These are phyloP conservation scores for Pheosia tremula DNA, from an alignment of 2,888 invertebrate species.

Conservation along the genomic window DNA sequence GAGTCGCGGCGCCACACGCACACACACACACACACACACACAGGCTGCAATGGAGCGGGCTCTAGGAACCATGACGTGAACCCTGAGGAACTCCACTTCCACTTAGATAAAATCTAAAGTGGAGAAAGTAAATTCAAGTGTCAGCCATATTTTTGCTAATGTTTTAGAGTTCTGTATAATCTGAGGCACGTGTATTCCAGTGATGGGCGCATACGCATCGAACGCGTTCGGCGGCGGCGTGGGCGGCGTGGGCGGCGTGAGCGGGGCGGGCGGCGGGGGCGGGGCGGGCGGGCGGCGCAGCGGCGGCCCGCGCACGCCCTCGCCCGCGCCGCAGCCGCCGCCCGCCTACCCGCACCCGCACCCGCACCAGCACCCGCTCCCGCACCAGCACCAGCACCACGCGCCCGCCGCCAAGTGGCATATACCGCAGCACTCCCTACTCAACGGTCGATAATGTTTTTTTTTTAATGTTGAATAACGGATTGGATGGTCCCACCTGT, in stretches of 20 bases:
- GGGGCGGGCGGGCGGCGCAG: constrained; percentile 58
- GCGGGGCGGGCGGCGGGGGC: constrained; percentile 34
- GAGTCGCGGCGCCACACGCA: constrained; percentile 40
- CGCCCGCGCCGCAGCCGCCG: constrained; percentile 66
- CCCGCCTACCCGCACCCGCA: constrained; percentile 69
- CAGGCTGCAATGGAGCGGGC: no score
- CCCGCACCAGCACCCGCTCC: constrained; percentile 44
- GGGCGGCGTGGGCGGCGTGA: constrained; percentile 29
- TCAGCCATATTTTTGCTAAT: no score
- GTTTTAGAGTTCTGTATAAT: no score
- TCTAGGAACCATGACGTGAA: no score
- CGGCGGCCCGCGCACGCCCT: constrained; percentile 75
- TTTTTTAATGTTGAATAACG: no score
- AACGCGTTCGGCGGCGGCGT: constrained; percentile 44
- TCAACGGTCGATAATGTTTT: constrained; percentile 59
- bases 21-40: background rate
- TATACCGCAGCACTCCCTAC: constrained; percentile 85
- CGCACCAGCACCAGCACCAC: constrained; percentile 41
- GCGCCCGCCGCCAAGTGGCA: constrained; percentile 88
- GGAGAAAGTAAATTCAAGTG: no score
- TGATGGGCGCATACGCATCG: constrained; percentile 66
- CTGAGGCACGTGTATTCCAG: constrained; percentile 32
- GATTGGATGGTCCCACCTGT: no score
- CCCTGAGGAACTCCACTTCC: no score
- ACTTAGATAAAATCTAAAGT: no score